Evolutionary conservation across 2,888 invertebrate genomes (phyloP), one percentile per base, ranked within the genome.

Genomic region (Protodeltote pygarga): DNA sequence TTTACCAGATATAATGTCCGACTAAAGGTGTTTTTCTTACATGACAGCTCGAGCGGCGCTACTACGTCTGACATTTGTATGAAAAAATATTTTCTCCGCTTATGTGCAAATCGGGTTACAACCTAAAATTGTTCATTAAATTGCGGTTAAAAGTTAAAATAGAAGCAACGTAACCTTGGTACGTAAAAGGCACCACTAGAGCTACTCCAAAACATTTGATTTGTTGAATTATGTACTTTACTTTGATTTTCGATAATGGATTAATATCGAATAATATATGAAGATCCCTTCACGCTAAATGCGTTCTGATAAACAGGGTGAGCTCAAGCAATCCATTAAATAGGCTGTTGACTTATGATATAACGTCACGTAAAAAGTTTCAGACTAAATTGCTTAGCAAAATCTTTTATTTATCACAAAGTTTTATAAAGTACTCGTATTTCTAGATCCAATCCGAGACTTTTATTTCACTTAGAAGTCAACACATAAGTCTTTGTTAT

Each of bases 341-440:
- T 23, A 29, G 3, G 11, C 17, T 25, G 14, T 21, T 32, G 37
- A 47, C 9, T 17, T 14, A 44, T 19, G 39, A 41, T 58, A 49
- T 38, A 17, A 33, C 23, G 46, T 50, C 31, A 39, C 10, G 14
- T 28, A 48, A 66, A 49, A 33, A 44, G 34, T 45, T 23, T 55
- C 17, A 28, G 31, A 45, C 45, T 31, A 53, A 46, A 58, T 28
- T 19, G 27, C 35, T 46, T 21, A 33, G 15, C 9, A 11, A 25
- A 48, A 66, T 70, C 62, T 65, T 74, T 72, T 75, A 73, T 70
- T 68, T 72, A 73, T 64, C 23, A 20, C 11, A 46, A 67, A 71
- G 57, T 67, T 66, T 46, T 50, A 48, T 17, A 29, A 16, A 24
- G 33, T 42, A 32, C 61, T n/a, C n/a, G n/a, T n/a, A n/a, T n/a